Base-by-base conservation (phyloP, 1,140 invertebrate genomes). In the Drosophila truncata region DNA sequence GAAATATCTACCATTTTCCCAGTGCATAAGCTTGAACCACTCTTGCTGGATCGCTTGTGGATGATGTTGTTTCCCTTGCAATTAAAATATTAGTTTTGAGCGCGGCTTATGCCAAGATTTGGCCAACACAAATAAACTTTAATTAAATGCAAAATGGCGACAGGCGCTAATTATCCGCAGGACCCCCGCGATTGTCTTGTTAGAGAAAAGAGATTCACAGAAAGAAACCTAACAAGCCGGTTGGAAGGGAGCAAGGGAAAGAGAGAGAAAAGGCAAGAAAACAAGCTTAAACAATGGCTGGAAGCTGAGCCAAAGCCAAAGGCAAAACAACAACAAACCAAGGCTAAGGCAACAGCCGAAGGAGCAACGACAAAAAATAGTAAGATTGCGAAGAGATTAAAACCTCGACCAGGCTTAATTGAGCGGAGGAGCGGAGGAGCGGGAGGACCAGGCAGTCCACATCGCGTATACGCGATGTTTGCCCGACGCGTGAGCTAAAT, bases 41-140 rank as follows among this genome's bases (percentile, higher is more conserved):
- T 35, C 39, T 49, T 39, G 55, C 41, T 39, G 58, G 39, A 66
- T 70, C 29, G 18, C 16, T 62, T 44, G 27, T 63, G 16, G 44
- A 33, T 50, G 49, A 7, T 46, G 20, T 72, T 84, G 73, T 80
- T 84, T 84, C 60, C 72, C 41, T 66, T 61, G 72, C 77, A 88
- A 78, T 88, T 88, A 78, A 84, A 88, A 87, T 88, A 88, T 87
- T 88, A 80, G 80, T 83, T 80, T 87, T 73, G 57, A 46, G 46
- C 59, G 35, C 29, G 44, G 44, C 75, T 87, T 80, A 70, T 74
- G 71, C 61, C 50, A 61, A 74, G 62, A 61, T 85, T 84, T 77
- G 71, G 25, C 46, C 57, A 57, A 50, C 59, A 55, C 42, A 78
- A 78, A 55, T 61, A 61, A 69, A 71, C 78, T 81, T 81, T 70